Percentiles rank a stretch among this genome's conserved stretches.
phyloP scores from a whole-genome alignment of 2,113 vertebrate genomes.

The Prunella himalayana region DNA sequence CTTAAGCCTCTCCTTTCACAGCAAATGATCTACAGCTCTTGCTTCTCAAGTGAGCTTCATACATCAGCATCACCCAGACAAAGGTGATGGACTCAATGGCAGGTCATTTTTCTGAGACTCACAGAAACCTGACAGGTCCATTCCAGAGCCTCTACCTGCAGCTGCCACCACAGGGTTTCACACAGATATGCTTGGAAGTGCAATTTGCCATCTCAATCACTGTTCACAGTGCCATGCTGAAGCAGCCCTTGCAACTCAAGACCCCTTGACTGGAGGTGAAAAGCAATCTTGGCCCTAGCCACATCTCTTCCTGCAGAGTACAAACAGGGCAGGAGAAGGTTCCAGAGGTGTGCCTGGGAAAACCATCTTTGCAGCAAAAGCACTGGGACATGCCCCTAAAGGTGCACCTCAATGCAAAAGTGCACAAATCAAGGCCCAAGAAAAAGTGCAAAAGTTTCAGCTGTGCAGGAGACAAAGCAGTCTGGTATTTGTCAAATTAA shows the following conservation, averaged over 20 bases:
- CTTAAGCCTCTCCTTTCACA: background rate
- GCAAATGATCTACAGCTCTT: background rate
- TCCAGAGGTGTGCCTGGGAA: background rate
- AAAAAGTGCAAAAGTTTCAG: background rate
- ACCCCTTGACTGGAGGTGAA: background rate
- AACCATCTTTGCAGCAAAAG: background rate
- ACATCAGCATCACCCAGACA: background rate
- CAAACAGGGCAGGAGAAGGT: background rate
- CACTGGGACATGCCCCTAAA: background rate
- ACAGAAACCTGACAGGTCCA: background rate
- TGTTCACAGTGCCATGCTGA: background rate
- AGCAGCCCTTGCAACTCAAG: background rate
- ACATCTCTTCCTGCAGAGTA: background rate
- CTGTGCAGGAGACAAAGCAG: background rate
- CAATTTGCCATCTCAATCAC: background rate
- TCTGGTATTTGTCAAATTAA: background rate
- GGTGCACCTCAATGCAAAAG: background rate
- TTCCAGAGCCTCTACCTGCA: background rate
- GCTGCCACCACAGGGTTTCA: background rate
- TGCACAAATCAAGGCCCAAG: background rate
- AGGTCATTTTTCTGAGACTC: background rate
- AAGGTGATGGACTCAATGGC: background rate
- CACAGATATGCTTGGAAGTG: background rate
- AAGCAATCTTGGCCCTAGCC: background rate
- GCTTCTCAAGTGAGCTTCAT: background rate